Base-by-base conservation (phyloP, 2,888 invertebrate genomes). In the Aromia moschata region DNA sequence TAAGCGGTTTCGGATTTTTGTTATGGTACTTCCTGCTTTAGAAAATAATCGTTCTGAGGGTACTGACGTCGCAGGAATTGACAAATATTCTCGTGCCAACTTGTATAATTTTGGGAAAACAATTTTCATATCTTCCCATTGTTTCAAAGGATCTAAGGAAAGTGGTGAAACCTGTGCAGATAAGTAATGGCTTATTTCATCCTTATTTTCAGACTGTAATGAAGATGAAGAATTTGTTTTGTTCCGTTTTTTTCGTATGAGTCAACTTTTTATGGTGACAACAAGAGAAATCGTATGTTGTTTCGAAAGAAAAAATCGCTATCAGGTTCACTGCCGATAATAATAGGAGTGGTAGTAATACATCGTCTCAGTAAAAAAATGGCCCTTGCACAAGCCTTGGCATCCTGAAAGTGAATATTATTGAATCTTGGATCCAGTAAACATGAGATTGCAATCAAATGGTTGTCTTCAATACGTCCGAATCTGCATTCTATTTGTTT, bases 331-430 rank as follows among this genome's bases (percentile, higher is more conserved):
- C 25, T 25, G 7, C 25, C 7, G 25, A 7, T 7, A 7, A 7
- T 25, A 7, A 3, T 7, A 25, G n/a, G n/a, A n/a, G n/a, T n/a
- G n/a, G n/a, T n/a, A n/a, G n/a, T n/a, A n/a, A 25, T 25, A 3
- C 3, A 25, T 25, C 25, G 25, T 25, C 7, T 25, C 7, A 25
- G 4, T 7, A 25, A 5, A 25, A 7, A 25, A 7, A 25, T 25
- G 3, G 7, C 25, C 25, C 25, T 25, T 3, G 25, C 25, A 25
- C 7, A 25, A 25, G 25, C 25, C 7, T 7, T 25, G 25, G 25
- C 25, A 25, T 25, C 25, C 7, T 25, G 25, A 25, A 52, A 52
- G 43, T 52, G 33, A 10, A 33, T 30, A 60, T 64, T 66, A 47
- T 52, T 52, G 9, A 31, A 52, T 17, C 41, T 16, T 4, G 52